These are phyloP conservation scores for Hybos culiciformis DNA, from an alignment of 2,888 invertebrate genomes.

Conservation along the genomic window DNA sequence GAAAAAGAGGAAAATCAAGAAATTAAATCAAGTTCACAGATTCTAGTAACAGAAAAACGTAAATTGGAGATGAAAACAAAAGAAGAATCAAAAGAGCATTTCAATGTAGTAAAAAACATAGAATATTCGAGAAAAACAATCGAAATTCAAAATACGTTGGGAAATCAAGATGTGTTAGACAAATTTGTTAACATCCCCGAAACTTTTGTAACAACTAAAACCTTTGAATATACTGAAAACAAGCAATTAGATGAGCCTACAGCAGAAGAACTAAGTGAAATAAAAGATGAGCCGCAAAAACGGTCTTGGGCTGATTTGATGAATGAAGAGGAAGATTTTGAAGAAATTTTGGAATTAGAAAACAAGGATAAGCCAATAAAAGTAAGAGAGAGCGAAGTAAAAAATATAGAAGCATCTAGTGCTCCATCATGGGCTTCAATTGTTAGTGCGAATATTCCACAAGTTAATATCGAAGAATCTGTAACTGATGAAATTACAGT, in stretches of 20 bases:
- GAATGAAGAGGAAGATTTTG: constrained; percentile 15
- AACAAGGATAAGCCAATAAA: background rate
- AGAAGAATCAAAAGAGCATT: too few species aligned
- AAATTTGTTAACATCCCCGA: too few species aligned
- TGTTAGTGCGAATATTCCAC: constrained; percentile 21
- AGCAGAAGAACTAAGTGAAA: background rate
- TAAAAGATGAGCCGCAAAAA: background rate
- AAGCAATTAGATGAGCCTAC: background rate
- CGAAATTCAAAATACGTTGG: too few species aligned
- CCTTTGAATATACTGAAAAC: background rate
- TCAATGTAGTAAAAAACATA: too few species aligned
- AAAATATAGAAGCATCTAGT: background rate
- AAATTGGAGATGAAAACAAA: too few species aligned
- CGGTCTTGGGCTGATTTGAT: constrained; percentile 25
- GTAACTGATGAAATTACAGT: background rate
- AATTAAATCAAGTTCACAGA: too few species aligned
- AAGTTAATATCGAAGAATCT: background rate
- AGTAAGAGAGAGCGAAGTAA: background rate
- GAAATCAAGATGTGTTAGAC: too few species aligned
- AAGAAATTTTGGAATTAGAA: background rate
- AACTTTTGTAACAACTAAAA: too few species aligned
- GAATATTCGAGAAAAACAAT: too few species aligned
- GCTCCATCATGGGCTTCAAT: constrained; percentile 33
- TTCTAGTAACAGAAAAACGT: too few species aligned
- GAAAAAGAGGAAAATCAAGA: too few species aligned